phyloP scores from a whole-genome alignment of 2,797 vertebrate species.

The Clamator glandarius region DNA sequence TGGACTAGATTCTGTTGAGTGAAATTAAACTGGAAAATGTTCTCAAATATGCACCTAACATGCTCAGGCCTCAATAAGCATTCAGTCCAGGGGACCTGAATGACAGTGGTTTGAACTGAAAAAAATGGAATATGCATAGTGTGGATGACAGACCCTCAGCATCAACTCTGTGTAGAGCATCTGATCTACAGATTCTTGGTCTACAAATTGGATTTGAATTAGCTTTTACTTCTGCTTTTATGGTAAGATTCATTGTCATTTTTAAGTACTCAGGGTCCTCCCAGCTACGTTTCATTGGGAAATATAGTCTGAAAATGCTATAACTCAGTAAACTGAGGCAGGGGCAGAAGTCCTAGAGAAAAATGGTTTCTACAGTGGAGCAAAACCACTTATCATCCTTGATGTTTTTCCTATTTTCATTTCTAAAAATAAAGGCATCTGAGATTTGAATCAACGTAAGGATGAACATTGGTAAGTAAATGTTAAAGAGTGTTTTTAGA shows the following conservation, averaged over 20 bases:
- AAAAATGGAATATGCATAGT: background rate
- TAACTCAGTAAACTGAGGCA: background rate
- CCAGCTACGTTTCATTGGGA: background rate
- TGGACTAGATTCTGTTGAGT: background rate
- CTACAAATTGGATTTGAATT: background rate
- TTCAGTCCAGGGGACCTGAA: background rate
- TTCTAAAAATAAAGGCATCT: constrained; percentile 10
- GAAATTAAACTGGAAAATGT: background rate
- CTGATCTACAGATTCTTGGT: background rate
- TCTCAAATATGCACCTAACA: background rate
- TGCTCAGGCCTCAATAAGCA: background rate
- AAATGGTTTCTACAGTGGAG: background rate
- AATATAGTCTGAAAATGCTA: background rate
- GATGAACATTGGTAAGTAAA: background rate
- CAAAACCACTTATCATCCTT: background rate
- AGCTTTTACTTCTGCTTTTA: background rate
- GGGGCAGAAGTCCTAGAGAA: background rate
- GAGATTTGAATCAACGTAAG: background rate
- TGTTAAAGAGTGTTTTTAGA: background rate
- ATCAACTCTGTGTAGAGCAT: background rate
- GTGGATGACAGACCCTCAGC: background rate
- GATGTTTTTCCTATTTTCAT: background rate
- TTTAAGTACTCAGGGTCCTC: background rate
- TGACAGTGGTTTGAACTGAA: background rate
- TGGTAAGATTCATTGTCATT: background rate